Evolutionary conservation across 2,797 vertebrate genomes (phyloP), one percentile per base, ranked within the genome.

Genomic region (Crypturellus tataupa): DNA sequence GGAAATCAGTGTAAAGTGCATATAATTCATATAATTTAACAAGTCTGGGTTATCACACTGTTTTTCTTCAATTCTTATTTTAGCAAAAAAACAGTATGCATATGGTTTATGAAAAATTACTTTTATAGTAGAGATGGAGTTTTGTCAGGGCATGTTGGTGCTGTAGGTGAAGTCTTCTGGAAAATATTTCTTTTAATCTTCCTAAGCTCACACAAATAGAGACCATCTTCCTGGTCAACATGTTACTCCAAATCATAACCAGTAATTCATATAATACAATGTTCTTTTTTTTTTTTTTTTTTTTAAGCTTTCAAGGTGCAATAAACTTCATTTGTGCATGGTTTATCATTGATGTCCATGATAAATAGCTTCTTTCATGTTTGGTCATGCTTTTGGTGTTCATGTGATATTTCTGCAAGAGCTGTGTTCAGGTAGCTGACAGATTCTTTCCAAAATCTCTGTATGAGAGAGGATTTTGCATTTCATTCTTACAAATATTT

Each of bases 301-400:
- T 42, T 42, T 42, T 42, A 42, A 29, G 37, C 20, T 18, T n/a
- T 24, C 16, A 49, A 63, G 25, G 31, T 40, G 13, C 27, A 31
- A 31, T 63, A 35, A 62, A 40, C 23, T 53, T 64, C 21, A 62
- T 25, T 8, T 39, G 2, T 58, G 23, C n/a, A 17, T 18, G 29
- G 55, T 73, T 21, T 21, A 73, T 51, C 37, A 53, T 20, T 39
- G 16, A 77, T 20, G 27, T 51, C 46, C 21, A 25, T 8, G 60
- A 21, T 63, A 40, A 51, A 39, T 33, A 51, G 17, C 23, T 23
- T 77, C 19, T 27, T 75, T 31, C 17, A 6, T 53, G 17, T n/a
- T 90, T 84, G 56, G 19, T 93, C 75, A 70, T 89, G 31, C 35
- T 10, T 82, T 80, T 85, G 75, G 24, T 93, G 79, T 93, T 95